Evolutionary conservation across 1,140 invertebrate genomes (phyloP).

Genomic region (Neoseiulus cucumeris): DNA sequence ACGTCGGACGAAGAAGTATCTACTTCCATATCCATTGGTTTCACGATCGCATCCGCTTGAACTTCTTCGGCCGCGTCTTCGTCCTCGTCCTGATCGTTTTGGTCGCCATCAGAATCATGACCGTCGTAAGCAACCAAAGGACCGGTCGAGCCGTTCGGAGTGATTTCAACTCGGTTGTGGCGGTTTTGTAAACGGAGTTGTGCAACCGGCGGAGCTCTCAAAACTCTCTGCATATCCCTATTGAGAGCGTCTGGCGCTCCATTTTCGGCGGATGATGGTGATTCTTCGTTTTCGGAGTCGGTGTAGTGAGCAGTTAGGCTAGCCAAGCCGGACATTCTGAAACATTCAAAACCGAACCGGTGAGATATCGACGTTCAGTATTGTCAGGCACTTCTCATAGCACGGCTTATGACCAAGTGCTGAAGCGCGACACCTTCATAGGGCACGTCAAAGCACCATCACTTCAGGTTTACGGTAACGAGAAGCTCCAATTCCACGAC

Average conservation of each 20-base stretch:
- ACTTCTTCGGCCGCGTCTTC: neutral
- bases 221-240: neutral
- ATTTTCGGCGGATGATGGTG: no score
- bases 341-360: neutral
- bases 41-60: neutral
- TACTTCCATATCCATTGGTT: slow-evolving; percentile 1
- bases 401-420: no score
- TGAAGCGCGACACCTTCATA: no score
- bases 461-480: no score
- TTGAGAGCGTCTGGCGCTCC: neutral
- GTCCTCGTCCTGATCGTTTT: neutral
- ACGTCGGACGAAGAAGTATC: neutral
- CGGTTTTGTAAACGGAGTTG: neutral
- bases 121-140: neutral
- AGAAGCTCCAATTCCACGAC: no score
- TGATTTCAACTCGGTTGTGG: neutral
- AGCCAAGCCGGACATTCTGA: neutral
- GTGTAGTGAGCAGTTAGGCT: neutral
- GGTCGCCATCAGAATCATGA: neutral
- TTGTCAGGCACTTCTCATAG: no score
- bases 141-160: neutral
- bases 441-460: no score
- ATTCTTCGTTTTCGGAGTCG: neutral
- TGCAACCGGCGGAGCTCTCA: neutral
- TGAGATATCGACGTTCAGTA: no score